A percentile compares a stretch with the other conserved stretches of the same genome.
phyloP scores from a whole-genome alignment of 2,797 vertebrate species.

The Bufotes viridis region DNA sequence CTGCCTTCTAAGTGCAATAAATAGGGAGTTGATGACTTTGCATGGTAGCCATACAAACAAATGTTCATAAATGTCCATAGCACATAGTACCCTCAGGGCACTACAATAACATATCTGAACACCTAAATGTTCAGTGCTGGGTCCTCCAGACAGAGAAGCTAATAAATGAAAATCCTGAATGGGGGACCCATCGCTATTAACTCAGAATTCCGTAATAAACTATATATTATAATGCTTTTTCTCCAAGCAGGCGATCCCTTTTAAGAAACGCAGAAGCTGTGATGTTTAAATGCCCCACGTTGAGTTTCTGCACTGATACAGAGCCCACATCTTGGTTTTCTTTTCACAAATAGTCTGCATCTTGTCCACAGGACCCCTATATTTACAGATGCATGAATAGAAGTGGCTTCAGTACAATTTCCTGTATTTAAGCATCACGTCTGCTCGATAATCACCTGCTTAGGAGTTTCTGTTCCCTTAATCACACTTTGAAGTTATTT shows the following conservation, averaged over 20 bases:
- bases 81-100: no score
- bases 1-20: no score
- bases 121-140: not conserved
- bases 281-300: not conserved
- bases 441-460: constrained; percentile 31
- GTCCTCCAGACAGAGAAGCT: no score
- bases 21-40: not conserved
- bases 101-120: no score
- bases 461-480: constrained; percentile 20
- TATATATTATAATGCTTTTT: not conserved
- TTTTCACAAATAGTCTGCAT: not conserved
- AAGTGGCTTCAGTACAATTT: not conserved
- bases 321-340: not conserved
- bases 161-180: no score
- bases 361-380: not conserved
- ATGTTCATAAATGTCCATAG: no score
- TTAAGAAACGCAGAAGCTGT: not conserved
- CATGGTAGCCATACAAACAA: no score
- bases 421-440: not conserved
- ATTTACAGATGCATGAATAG: constrained; percentile 32
- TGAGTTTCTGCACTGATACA: not conserved
- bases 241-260: not conserved
- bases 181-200: no score
- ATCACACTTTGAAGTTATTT: constrained; percentile 24
- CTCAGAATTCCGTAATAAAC: not conserved